Evolutionary conservation across 1,140 invertebrate species (phyloP).

Genomic region (Homalodisca vitripennis): DNA sequence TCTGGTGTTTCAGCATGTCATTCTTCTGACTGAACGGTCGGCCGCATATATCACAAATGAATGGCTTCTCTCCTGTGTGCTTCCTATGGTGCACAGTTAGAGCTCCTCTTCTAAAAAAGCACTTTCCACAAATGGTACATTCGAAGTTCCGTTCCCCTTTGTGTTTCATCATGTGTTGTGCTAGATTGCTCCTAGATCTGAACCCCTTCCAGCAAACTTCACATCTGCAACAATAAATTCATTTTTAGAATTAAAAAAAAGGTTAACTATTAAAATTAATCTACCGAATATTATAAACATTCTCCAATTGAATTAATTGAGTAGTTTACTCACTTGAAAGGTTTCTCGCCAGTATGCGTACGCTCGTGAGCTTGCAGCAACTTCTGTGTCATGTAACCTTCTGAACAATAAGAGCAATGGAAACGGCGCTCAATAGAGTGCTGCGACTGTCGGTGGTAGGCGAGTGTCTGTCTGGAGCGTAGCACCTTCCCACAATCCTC

Average conservation of each 20-base stretch:
- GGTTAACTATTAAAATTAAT: neutral
- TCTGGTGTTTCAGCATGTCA: constrained; percentile 49
- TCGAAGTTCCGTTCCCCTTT: constrained; percentile 51
- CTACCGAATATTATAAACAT: neutral
- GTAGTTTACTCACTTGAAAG: neutral
- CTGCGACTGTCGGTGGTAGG: neutral
- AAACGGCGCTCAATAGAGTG: too few relatives aligned
- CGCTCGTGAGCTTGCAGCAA: neutral
- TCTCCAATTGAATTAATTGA: neutral
- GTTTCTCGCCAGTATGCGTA: neutral
- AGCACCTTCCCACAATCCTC: neutral
- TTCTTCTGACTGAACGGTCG: constrained; percentile 50
- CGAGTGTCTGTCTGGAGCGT: neutral
- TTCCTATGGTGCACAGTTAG: constrained; percentile 63
- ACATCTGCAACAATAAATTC: constrained; percentile 43
- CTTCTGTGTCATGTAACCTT: neutral
- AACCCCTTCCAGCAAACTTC: constrained; percentile 49
- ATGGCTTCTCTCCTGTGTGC: constrained; percentile 66
- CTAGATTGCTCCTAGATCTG: constrained; percentile 47
- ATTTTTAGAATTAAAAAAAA: constrained; percentile 8
- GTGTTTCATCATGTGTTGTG: constrained; percentile 51
- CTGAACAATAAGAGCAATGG: neutral
- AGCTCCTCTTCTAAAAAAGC: constrained; percentile 47
- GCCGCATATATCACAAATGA: constrained; percentile 45
- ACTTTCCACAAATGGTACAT: constrained; percentile 53